These are phyloP conservation scores for Eubucco bourcierii DNA, from an alignment of 2,113 vertebrate species.

Conservation along the genomic window DNA sequence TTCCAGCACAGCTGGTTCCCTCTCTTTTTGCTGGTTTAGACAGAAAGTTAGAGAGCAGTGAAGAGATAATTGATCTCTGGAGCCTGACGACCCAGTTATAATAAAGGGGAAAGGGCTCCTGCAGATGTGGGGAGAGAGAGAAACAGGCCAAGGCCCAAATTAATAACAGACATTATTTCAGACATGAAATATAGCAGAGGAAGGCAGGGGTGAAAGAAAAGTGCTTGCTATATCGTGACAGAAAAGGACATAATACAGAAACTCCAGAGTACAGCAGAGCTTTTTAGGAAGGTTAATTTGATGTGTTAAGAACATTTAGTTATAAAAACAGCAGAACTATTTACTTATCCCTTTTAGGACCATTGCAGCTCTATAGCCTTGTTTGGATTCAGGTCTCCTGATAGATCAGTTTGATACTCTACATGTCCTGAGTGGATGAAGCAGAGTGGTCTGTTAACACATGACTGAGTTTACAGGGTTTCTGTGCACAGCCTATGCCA, in stretches of 20 bases:
- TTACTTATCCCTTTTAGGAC: neutral
- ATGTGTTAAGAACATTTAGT: neutral
- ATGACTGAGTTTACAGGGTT: neutral
- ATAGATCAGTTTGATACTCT: neutral
- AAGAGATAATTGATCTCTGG: slow-evolving; percentile 69
- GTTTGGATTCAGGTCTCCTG: neutral
- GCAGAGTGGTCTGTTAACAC: neutral
- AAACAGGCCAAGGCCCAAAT: slow-evolving; percentile 52
- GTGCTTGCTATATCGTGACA: neutral
- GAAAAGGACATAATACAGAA: neutral
- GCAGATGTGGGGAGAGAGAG: slow-evolving; percentile 53
- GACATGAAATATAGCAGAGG: slow-evolving; percentile 5
- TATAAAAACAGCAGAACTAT: neutral
- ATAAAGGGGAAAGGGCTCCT: slow-evolving; percentile 52
- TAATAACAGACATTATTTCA: slow-evolving; percentile 50
- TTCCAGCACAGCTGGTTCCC: slow-evolving; percentile 60
- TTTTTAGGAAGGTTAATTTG: slow-evolving; percentile 12
- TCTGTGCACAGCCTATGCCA: neutral
- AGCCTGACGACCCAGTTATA: slow-evolving; percentile 49
- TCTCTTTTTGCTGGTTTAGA: slow-evolving; percentile 31
- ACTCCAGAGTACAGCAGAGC: neutral
- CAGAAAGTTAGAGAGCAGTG: slow-evolving; percentile 41
- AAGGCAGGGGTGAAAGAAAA: neutral
- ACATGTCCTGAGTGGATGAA: neutral
- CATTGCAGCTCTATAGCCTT: neutral